Conservation (phyloP, 2,797 vertebrate species). For the Pipistrellus nathusii region DNA sequence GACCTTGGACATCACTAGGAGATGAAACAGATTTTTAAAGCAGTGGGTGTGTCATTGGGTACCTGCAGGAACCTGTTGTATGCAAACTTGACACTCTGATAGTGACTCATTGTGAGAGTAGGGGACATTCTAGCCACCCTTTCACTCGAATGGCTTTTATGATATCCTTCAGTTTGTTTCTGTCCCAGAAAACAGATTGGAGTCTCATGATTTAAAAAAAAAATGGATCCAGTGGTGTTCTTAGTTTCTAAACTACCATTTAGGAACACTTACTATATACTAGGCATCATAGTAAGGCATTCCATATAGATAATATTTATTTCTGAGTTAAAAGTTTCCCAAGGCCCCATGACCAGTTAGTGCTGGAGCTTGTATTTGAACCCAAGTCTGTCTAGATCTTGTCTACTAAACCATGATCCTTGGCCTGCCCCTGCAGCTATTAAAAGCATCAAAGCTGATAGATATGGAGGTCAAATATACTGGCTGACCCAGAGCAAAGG, state of each 20-base stretch:
- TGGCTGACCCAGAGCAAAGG: background rate
- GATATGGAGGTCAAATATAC: background rate
- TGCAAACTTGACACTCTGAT: background rate
- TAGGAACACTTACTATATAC: background rate
- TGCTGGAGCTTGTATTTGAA: background rate
- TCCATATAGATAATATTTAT: slow-evolving; percentile 31
- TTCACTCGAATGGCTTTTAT: background rate
- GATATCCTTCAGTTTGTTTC: background rate
- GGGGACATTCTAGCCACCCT: background rate
- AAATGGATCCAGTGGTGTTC: background rate
- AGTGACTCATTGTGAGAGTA: background rate
- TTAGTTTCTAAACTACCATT: background rate
- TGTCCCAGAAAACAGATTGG: background rate
- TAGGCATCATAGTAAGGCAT: background rate
- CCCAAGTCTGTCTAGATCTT: background rate
- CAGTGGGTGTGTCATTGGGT: background rate
- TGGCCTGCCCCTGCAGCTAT: background rate
- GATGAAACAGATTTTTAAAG: background rate
- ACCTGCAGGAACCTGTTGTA: background rate
- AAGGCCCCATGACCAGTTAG: background rate
- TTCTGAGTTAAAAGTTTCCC: background rate
- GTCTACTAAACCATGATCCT: background rate
- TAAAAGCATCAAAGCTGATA: background rate
- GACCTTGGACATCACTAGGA: background rate
- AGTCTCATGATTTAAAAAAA: background rate